Conservation (phyloP, 2,888 invertebrate species). For the Pterobdella sp. region DNA sequence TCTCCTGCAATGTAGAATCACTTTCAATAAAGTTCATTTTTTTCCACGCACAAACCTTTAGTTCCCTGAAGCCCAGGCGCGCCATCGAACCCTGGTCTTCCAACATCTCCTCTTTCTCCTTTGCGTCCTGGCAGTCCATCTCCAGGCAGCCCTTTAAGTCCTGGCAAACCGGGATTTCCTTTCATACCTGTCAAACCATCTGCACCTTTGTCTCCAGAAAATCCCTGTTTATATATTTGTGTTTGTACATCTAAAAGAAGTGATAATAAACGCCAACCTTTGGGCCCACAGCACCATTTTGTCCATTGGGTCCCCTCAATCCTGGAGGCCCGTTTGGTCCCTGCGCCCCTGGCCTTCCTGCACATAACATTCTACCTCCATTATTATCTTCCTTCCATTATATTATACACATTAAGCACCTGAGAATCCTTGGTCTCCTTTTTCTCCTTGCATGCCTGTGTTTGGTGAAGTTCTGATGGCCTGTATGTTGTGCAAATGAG, state of each 20-base stretch:
- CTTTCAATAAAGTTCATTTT: neutral
- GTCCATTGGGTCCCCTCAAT: slow-evolving; percentile 10
- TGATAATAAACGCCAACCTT: neutral
- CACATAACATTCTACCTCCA: neutral
- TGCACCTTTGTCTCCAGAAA: slow-evolving; percentile 13
- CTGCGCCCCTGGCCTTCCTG: slow-evolving; percentile 17
- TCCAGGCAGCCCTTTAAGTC: slow-evolving; percentile 31
- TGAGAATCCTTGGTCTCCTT: slow-evolving; percentile 29
- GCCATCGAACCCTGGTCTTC: slow-evolving; percentile 27
- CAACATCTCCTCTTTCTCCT: slow-evolving; percentile 20
- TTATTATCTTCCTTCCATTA: too few relatives aligned
- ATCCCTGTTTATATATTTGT: slow-evolving; percentile 11
- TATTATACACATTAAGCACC: slow-evolving; percentile 19
- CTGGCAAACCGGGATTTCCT: slow-evolving; percentile 25
- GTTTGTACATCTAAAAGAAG: neutral
- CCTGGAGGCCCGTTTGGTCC: slow-evolving; percentile 26
- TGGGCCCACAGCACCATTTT: neutral
- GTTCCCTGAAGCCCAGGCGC: slow-evolving; percentile 6
- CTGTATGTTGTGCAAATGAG: too few relatives aligned
- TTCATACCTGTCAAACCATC: slow-evolving; percentile 29
- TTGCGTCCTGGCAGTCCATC: neutral
- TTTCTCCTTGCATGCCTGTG: slow-evolving; percentile 24
- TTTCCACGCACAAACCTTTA: neutral
- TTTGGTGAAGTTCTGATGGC: neutral
- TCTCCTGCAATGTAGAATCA: slow-evolving; percentile 29